Conservation (phyloP, 2,797 vertebrate genomes). For the Rhinophrynus dorsalis region DNA sequence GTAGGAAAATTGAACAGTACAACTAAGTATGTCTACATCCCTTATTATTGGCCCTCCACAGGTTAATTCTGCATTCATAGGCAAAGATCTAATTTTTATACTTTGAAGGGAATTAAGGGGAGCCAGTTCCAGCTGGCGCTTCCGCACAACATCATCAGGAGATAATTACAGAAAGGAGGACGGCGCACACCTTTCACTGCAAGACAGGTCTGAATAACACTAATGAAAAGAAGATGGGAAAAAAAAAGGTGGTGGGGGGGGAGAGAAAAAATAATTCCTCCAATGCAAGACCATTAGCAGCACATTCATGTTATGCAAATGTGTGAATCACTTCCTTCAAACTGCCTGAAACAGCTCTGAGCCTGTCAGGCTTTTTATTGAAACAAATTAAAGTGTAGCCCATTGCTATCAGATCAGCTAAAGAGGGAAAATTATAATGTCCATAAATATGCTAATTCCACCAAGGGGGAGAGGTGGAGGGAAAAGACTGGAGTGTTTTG, state of each 20-base stretch:
- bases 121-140: conserved; percentile 44
- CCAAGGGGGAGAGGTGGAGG: neutral
- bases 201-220: conserved; percentile 49
- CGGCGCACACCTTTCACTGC: conserved; percentile 46
- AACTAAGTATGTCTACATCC: conserved; percentile 25
- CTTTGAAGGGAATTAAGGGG: conserved; percentile 45
- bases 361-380: conserved; percentile 44
- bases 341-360: conserved; percentile 25
- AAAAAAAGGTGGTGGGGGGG: too few species aligned
- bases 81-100: conserved; percentile 41
- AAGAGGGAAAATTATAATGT: conserved; percentile 45
- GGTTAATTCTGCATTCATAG: conserved; percentile 45
- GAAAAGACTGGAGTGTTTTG: conserved; percentile 32
- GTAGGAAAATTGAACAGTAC: conserved; percentile 28
- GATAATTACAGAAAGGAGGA: conserved; percentile 48
- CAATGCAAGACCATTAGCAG: conserved; percentile 33
- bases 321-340: conserved; percentile 25
- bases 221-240: conserved; percentile 42
- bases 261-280: conserved; percentile 38
- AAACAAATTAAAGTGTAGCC: conserved; percentile 44
- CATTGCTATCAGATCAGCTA: conserved; percentile 45
- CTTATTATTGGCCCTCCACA: conserved; percentile 23
- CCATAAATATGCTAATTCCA: conserved; percentile 50
- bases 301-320: conserved; percentile 40
- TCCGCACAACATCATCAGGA: conserved; percentile 45